Evolutionary conservation across 2,113 vertebrate species (phyloP).

Genomic region (Glareola pratincola): DNA sequence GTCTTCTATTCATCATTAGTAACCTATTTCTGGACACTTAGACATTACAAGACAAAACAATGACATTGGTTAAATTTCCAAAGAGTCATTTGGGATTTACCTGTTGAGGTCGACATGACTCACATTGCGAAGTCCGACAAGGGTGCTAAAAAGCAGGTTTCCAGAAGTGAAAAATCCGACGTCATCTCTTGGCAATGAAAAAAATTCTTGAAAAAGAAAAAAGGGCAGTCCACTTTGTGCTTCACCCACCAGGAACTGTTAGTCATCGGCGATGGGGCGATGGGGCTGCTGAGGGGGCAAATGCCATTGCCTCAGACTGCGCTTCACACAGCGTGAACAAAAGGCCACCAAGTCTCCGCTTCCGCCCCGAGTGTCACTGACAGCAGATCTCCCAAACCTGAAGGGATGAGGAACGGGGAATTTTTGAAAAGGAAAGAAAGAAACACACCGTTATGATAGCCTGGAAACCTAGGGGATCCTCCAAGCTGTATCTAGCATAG

Average conservation of each 20-base stretch:
- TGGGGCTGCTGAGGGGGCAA: background rate
- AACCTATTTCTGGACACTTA: background rate
- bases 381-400: background rate
- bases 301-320: accelerated
- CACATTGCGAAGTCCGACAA: background rate
- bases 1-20: background rate
- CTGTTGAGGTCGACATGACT: background rate
- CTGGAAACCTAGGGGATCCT: background rate
- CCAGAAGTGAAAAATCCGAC: background rate
- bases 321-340: background rate
- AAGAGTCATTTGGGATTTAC: slow-evolving; percentile 21
- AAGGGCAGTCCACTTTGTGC: background rate
- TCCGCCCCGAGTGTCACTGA: background rate
- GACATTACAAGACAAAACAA: background rate
- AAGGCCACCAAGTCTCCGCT: background rate
- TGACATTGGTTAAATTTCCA: background rate
- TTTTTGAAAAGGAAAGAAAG: background rate
- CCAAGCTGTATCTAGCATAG: background rate
- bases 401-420: background rate
- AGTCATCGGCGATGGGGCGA: background rate
- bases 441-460: background rate
- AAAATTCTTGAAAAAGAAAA: background rate
- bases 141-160: background rate
- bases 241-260: slow-evolving; percentile 31
- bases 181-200: background rate